These are phyloP conservation scores for Gymnarchus niloticus DNA, from an alignment of 2,113 vertebrate species.

Conservation along the genomic window DNA sequence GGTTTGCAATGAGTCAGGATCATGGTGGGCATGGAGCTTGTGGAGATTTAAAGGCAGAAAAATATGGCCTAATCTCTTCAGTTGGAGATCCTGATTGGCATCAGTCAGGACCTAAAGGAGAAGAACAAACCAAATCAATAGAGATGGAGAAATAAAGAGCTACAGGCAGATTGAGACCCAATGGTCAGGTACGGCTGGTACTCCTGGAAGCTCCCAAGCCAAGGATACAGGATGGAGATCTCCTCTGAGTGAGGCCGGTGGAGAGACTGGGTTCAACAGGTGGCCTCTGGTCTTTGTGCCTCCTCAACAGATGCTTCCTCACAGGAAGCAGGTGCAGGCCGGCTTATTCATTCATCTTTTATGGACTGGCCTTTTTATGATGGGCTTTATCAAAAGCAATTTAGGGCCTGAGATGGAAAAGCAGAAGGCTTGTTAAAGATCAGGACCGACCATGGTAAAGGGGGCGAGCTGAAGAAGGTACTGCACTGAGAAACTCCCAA, in stretches of 20 bases:
- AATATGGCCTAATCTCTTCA: not conserved
- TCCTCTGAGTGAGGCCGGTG: not conserved
- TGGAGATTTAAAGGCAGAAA: not conserved
- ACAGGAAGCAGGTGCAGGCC: constrained; percentile 24
- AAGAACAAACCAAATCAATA: not conserved
- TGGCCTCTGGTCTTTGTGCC: constrained; percentile 46
- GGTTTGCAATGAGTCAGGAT: not conserved
- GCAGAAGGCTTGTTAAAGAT: not conserved
- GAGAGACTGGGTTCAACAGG: constrained; percentile 40
- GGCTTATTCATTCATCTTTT: not conserved
- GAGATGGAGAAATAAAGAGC: not conserved
- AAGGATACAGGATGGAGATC: not conserved
- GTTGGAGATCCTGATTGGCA: too few relatives aligned
- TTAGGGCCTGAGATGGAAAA: constrained; percentile 13
- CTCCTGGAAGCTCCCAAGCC: not conserved
- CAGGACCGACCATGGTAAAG: not conserved
- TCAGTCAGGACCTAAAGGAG: not conserved
- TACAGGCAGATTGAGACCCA: not conserved
- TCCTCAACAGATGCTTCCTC: constrained; percentile 53
- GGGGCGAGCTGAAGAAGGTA: not conserved
- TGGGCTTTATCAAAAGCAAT: constrained; percentile 37
- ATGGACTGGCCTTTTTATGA: constrained; percentile 32
- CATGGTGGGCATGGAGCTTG: not conserved
- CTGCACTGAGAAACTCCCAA: not conserved
- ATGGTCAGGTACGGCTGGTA: not conserved